phyloP scores from a whole-genome alignment of 2,888 invertebrate genomes.

The Aproaerema taeniolella region DNA sequence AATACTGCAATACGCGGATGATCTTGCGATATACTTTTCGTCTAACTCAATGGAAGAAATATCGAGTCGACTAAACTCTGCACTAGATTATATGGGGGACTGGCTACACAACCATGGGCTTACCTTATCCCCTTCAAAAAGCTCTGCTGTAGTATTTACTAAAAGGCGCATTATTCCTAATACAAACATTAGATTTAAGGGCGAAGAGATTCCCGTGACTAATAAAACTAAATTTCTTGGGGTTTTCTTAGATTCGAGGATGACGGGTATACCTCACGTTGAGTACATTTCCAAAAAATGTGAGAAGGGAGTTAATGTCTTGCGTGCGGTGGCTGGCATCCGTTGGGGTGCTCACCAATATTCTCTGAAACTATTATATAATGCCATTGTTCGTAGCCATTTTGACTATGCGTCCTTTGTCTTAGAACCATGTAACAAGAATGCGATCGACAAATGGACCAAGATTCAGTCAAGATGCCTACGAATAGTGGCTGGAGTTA shows the following conservation, averaged over 20 bases:
- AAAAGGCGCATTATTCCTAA: slow-evolving; percentile 12
- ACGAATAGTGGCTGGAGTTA: slow-evolving; percentile 22
- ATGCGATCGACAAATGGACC: background rate
- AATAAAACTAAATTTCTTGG: slow-evolving; percentile 20
- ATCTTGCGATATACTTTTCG: slow-evolving; percentile 19
- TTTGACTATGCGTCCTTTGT: slow-evolving; percentile 18
- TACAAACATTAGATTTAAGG: background rate
- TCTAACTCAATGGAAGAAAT: background rate
- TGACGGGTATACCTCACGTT: slow-evolving; percentile 15
- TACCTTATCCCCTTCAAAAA: slow-evolving; percentile 17
- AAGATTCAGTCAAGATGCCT: slow-evolving; percentile 16
- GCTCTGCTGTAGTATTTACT: slow-evolving; percentile 18
- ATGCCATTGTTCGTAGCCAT: slow-evolving; percentile 18
- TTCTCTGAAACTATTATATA: slow-evolving; percentile 4
- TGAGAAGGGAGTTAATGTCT: slow-evolving; percentile 19
- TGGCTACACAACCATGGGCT: slow-evolving; percentile 16
- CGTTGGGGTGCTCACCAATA: slow-evolving; percentile 18
- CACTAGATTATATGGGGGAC: slow-evolving; percentile 9
- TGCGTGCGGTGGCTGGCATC: slow-evolving; percentile 15
- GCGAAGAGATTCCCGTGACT: background rate
- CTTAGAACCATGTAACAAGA: slow-evolving; percentile 19
- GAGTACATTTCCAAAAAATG: slow-evolving; percentile 16
- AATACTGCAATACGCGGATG: slow-evolving; percentile 27
- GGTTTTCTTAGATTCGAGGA: slow-evolving; percentile 16
- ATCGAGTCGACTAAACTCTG: background rate